A percentile compares a stretch with the other conserved stretches of the same genome.
phyloP scores from a whole-genome alignment of 2,888 invertebrate genomes.

The Balanococcus diminutus region DNA sequence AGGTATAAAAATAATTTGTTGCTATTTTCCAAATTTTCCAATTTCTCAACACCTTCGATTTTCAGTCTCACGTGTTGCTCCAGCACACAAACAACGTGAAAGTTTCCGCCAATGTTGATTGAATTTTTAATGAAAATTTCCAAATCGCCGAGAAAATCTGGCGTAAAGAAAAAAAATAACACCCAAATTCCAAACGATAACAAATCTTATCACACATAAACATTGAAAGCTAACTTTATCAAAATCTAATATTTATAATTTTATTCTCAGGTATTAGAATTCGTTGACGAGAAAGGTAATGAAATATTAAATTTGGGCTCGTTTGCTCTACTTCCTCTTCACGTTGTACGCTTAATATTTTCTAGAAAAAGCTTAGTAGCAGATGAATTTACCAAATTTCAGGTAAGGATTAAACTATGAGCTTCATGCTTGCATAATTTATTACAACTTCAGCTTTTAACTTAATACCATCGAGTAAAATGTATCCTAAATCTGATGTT shows the following conservation, averaged over 20 bases:
- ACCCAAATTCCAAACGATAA: too few species aligned
- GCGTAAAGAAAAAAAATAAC: too few species aligned
- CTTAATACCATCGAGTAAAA: neutral
- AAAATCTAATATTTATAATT: slow-evolving; percentile 27
- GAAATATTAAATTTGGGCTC: slow-evolving; percentile 82
- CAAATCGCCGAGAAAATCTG: too few species aligned
- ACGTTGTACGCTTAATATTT: slow-evolving; percentile 87
- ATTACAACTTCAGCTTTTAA: neutral
- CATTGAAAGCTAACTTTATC: neutral
- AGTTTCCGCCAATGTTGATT: too few species aligned
- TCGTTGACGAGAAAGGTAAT: slow-evolving; percentile 91
- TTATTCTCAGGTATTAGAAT: slow-evolving; percentile 77
- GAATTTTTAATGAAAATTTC: too few species aligned
- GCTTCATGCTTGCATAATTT: neutral
- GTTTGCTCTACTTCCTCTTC: slow-evolving; percentile 87
- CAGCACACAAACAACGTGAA: too few species aligned
- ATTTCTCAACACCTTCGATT: too few species aligned
- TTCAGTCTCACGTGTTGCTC: too few species aligned
- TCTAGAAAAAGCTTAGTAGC: slow-evolving; percentile 88
- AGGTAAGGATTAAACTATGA: slow-evolving; percentile 63
- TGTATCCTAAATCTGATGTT: neutral
- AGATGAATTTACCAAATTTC: slow-evolving; percentile 91
- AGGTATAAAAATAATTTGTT: too few species aligned
- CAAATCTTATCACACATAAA: too few species aligned
- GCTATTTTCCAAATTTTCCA: too few species aligned